Base-by-base conservation (phyloP, 2,113 vertebrate species). In the mouse (Mus musculus) region DNA sequence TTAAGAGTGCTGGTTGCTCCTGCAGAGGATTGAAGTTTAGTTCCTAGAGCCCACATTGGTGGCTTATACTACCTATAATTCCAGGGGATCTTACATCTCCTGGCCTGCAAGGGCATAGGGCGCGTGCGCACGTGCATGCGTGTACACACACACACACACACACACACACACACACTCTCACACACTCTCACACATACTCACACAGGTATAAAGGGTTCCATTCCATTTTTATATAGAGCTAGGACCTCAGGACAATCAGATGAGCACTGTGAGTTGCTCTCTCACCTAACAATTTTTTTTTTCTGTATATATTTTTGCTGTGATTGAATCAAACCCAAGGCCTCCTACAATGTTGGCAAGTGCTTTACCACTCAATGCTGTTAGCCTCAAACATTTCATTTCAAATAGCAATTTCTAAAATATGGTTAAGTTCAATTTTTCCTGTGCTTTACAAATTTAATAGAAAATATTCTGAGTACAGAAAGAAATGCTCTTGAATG, bases 331-430 rank as follows among this genome's bases (percentile, higher is more conserved):
- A 59, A 91, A 59, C 65, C n/a, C 77, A 72, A 54, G 12, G 65
- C 36, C 5, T 72, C 49, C 20, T 17, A 33, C n/a, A 72, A 13
- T 12, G 49, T 56, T 71, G 63, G 26, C 49, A 59, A 71, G n/a
- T 5, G 7, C 24, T 75, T 69, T 89, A 59, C 67, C 72, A 93
- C 4, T 20, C 6, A 67, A 76, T 33, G 30, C 54, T 59, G 22
- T 14, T 19, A 91, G 78, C 12, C 6, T 12, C 33, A n/a, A 93
- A 86, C 56, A 93, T 63, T 86, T 95, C 78, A 91, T 52, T 93
- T 95, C 65, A 97, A 93, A 77, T 93, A 81, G 39, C 69, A n/a
- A 75, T 81, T 88, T 76, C 65, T 89, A 95, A 94, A 33, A 39
- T 73, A 93, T 7, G 89, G 91, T 72, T 88, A 86, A 90, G 49